Evolutionary conservation across 2,888 invertebrate species (phyloP).

Genomic region (Altica lythri): DNA sequence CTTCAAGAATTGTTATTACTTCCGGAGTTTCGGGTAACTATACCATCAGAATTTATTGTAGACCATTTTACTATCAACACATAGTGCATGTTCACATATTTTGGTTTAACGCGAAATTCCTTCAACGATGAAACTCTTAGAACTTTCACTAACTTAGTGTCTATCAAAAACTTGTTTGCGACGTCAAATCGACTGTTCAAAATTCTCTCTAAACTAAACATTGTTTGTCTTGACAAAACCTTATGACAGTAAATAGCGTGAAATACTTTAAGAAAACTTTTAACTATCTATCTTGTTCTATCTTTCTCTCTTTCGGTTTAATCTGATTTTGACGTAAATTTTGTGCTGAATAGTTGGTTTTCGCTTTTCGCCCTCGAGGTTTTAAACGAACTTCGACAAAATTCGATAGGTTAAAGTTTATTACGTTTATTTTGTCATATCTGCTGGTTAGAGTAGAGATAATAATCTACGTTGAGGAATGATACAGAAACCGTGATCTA

Average conservation of each 20-base stretch:
- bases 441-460: neutral
- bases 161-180: slow-evolving; percentile 29
- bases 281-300: neutral
- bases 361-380: slow-evolving; percentile 12
- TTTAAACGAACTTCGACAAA: slow-evolving; percentile 16
- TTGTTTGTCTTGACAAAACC: slow-evolving; percentile 21
- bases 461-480: too few species aligned
- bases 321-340: slow-evolving; percentile 22
- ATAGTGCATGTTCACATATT: neutral
- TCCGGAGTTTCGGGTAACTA: neutral
- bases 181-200: slow-evolving; percentile 16
- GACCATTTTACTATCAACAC: neutral
- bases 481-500: too few species aligned
- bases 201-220: slow-evolving; percentile 23
- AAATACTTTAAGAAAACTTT: slow-evolving; percentile 24
- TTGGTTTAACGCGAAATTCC: slow-evolving; percentile 3
- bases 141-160: slow-evolving; percentile 21
- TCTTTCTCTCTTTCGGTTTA: slow-evolving; percentile 4
- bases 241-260: slow-evolving; percentile 14
- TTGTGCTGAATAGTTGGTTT: slow-evolving; percentile 24
- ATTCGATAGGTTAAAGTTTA: slow-evolving; percentile 18
- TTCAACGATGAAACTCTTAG: slow-evolving; percentile 7
- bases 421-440: slow-evolving; percentile 13
- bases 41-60: neutral
- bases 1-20: too few species aligned